Evolutionary conservation across 2,113 vertebrate genomes (phyloP), one percentile per base, ranked within the genome.

Genomic region (Emydura subglobosa): DNA sequence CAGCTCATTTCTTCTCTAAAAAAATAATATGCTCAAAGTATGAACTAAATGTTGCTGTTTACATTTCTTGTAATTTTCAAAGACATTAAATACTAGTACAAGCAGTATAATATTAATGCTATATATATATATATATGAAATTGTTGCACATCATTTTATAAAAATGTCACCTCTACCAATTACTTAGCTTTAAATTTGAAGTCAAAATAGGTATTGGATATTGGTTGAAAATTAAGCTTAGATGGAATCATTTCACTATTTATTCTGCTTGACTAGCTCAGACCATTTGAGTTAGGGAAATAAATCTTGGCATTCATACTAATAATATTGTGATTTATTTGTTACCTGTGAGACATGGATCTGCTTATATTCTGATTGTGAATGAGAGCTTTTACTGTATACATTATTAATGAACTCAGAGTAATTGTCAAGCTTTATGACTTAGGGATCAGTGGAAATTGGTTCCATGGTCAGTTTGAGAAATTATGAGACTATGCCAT

Each of bases 361-460:
- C 98, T 99, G 98, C 99, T 99, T 99, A 99, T 99, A 98, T 97
- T 98, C 96, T 98, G 98, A 99, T 98, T 99, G 98, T 96, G 96
- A 98, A 98, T 98, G 96, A 98, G 98, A 98, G 95, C 95, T 97
- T 97, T 97, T 98, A 81, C 68, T 93, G 68, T 91, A 99, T 99
- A 98, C 98, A 99, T 99, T 99, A 99, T 99, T 99, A 99, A 99
- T 99, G 98, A 99, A 99, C 98, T 99, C 98, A 80, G 96, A 97
- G 98, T 99, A 99, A 99, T 99, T 99, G 98, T 98, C 93, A 99
- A 98, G 98, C 98, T 99, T 99, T 99, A 99, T 99, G 98, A 98
- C 97, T 98, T 98, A 97, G 97, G 96, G 98, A 99, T 98, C 98
- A 97, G 96, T 98, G 98, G 97, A 99, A 99, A 99, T 99, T 98